phyloP scores from a whole-genome alignment of 1,140 invertebrate genomes.

The Chionoecetes opilio region DNA sequence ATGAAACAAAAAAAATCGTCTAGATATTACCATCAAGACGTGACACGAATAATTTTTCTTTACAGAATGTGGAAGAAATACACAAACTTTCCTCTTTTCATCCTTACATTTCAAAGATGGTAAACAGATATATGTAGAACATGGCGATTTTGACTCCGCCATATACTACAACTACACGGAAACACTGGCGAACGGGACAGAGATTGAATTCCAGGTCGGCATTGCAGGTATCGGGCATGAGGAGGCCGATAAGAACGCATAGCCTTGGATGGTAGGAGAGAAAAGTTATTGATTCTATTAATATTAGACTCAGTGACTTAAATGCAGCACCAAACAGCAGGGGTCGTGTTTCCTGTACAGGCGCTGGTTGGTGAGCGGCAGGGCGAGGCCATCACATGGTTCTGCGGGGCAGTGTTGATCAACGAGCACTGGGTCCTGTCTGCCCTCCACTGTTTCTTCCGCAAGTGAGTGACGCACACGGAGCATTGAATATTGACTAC shows the following conservation, averaged over 20 bases:
- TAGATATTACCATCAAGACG: too few relatives aligned
- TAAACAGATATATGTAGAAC: background rate
- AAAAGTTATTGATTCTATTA: background rate
- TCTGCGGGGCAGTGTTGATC: too few relatives aligned
- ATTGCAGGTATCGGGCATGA: background rate
- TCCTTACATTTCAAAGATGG: background rate
- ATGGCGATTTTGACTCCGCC: background rate
- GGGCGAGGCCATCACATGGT: too few relatives aligned
- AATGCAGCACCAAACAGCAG: too few relatives aligned
- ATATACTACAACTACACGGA: background rate
- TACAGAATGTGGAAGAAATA: slow-evolving; percentile 9
- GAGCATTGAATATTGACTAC: too few relatives aligned
- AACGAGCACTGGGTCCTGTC: too few relatives aligned
- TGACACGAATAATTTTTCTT: background rate
- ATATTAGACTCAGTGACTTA: too few relatives aligned
- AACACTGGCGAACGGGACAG: background rate
- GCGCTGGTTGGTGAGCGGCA: too few relatives aligned
- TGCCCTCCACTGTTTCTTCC: too few relatives aligned
- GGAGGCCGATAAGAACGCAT: background rate
- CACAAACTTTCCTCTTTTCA: background rate
- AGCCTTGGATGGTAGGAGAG: background rate
- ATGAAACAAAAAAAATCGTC: too few relatives aligned
- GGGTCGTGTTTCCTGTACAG: too few relatives aligned
- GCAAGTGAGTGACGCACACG: too few relatives aligned
- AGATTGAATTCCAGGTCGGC: background rate